Percentiles rank a stretch among this genome's conserved stretches.
phyloP scores from a whole-genome alignment of 2,113 vertebrate genomes.

The Mus spicilegus region DNA sequence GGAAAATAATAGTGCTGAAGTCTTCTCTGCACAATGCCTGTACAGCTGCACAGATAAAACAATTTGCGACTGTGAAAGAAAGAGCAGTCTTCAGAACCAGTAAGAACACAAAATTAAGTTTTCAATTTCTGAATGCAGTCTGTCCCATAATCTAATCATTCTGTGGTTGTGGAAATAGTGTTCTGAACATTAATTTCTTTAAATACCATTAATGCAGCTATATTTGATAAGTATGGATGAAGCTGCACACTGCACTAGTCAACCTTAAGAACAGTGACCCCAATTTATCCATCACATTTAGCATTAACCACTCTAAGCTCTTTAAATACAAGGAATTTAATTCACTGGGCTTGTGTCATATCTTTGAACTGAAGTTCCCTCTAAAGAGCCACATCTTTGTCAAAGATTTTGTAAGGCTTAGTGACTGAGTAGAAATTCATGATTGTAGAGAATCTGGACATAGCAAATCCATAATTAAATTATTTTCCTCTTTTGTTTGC shows the following conservation, averaged over 20 bases:
- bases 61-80: not conserved
- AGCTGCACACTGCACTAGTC: not conserved
- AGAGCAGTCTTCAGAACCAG: constrained; percentile 14
- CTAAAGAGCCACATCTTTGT: not conserved
- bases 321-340: constrained; percentile 12
- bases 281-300: not conserved
- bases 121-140: not conserved
- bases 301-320: not conserved
- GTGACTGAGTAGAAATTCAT: not conserved
- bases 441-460: not conserved
- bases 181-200: not conserved
- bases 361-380: not conserved
- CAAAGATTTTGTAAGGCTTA: not conserved
- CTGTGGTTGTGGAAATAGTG: not conserved
- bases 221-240: not conserved
- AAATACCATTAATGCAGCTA: not conserved
- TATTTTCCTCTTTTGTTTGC: not conserved
- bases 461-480: not conserved
- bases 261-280: not conserved
- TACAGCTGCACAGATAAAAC: not conserved
- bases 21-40: not conserved
- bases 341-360: not conserved
- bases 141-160: not conserved
- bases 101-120: constrained; percentile 9
- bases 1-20: not conserved